phyloP scores from a whole-genome alignment of 2,113 vertebrate genomes.

The Chloropsis hardwickii region DNA sequence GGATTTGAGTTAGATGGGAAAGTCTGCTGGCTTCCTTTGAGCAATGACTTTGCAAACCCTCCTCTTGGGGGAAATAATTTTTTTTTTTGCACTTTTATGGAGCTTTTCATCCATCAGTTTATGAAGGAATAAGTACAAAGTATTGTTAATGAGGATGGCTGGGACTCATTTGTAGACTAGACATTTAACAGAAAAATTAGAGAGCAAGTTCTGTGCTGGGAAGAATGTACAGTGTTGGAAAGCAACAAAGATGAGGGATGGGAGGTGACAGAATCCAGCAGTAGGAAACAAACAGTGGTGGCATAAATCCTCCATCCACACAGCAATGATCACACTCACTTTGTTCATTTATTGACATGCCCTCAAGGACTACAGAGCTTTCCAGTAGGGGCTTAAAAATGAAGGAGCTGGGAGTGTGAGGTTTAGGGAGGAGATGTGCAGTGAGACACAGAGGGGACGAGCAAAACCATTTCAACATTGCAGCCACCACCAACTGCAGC shows the following conservation, averaged over 20 bases:
- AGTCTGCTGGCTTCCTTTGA: conserved; percentile 21
- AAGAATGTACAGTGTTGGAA: neutral
- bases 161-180: conserved; percentile 34
- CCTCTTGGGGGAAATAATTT: conserved; percentile 25
- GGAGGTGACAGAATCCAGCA: neutral
- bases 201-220: neutral
- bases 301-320: neutral
- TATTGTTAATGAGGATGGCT: conserved; percentile 38
- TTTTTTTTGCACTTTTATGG: neutral
- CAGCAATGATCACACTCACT: neutral
- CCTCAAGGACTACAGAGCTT: neutral
- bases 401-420: neutral
- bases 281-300: neutral
- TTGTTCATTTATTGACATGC: neutral
- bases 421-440: neutral
- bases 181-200: conserved; percentile 46
- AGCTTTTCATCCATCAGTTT: conserved; percentile 46
- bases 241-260: conserved; percentile 40
- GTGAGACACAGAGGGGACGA: neutral
- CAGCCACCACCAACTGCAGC: neutral
- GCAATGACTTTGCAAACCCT: conserved; percentile 39
- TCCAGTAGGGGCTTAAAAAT: neutral
- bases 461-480: neutral
- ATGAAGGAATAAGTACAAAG: conserved; percentile 42
- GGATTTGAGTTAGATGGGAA: conserved; percentile 28